These are phyloP conservation scores for Arbacia lixula DNA, from an alignment of 53 echinoderm and acorn worm species.

Conservation along the genomic window DNA sequence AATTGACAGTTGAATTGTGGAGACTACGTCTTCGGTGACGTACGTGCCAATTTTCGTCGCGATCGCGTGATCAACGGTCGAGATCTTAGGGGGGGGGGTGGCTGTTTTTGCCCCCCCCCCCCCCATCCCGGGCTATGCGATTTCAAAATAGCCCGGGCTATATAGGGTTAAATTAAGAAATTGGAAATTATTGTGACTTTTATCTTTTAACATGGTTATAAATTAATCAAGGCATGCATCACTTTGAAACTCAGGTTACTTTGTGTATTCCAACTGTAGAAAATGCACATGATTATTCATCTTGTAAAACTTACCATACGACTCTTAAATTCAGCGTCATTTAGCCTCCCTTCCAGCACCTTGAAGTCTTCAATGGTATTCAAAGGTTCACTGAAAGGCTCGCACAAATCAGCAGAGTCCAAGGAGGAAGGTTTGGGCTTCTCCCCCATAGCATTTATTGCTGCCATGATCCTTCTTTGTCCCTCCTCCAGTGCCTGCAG, in stretches of 20 bases:
- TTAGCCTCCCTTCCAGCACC: slow-evolving; percentile 13
- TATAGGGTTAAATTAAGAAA: slow-evolving; percentile 11
- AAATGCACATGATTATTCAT: slow-evolving; percentile 30
- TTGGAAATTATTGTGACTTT: slow-evolving; percentile 28
- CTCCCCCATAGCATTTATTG: slow-evolving; percentile 27
- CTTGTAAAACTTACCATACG: slow-evolving; percentile 27
- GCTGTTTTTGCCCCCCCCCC: no score
- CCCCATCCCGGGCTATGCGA: no score
- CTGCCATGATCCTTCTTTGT: slow-evolving; percentile 27
- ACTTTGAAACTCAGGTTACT: slow-evolving; percentile 17
- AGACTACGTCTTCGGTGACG: no score
- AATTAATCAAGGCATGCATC: slow-evolving; percentile 26
- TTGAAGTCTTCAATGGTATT: slow-evolving; percentile 23
- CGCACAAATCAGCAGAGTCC: slow-evolving; percentile 30
- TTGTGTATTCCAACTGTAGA: slow-evolving; percentile 19
- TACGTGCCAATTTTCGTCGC: no score
- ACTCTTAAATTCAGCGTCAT: neutral
- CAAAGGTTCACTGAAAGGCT: slow-evolving; percentile 31
- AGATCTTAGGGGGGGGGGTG: no score
- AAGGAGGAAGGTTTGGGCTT: slow-evolving; percentile 32
- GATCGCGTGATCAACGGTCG: no score
- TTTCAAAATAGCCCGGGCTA: no score
- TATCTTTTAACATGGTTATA: slow-evolving; percentile 30
- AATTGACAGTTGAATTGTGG: no score
- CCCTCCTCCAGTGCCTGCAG: slow-evolving; percentile 43